Percentiles rank a stretch among this genome's conserved stretches.
Conservation (phyloP, 2,113 vertebrate species). For the Myrmecophaga tridactyla region DNA sequence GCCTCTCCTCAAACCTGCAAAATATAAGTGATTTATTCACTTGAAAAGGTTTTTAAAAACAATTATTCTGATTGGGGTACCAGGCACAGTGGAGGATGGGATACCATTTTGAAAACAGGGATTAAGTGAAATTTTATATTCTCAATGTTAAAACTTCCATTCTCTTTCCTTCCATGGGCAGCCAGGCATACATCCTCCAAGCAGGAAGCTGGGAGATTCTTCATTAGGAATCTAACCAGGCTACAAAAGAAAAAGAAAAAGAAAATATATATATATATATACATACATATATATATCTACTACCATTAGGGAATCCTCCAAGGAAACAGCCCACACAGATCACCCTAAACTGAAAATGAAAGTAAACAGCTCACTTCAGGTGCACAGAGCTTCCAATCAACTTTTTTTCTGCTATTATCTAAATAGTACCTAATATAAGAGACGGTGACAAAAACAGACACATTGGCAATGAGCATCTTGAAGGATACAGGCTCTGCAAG, state of each 20-base stretch:
- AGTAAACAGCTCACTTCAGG: not conserved
- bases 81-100: not conserved
- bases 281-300: too few species aligned
- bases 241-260: not conserved
- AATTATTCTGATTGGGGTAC: not conserved
- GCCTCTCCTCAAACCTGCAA: not conserved
- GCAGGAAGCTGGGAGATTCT: not conserved
- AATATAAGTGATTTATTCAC: not conserved
- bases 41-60: not conserved
- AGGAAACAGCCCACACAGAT: not conserved
- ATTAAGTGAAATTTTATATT: not conserved
- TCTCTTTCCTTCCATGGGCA: not conserved
- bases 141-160: not conserved
- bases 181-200: not conserved
- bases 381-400: not conserved
- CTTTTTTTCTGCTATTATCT: not conserved
- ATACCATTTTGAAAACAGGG: not conserved
- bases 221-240: not conserved
- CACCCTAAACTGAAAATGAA: not conserved
- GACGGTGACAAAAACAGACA: not conserved
- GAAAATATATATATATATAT: too few species aligned
- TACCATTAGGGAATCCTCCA: not conserved
- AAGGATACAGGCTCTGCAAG: not conserved
- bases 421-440: not conserved
- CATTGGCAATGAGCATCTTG: not conserved